A percentile compares a stretch with the other conserved stretches of the same genome.
phyloP scores from a whole-genome alignment of 2,113 vertebrate species.

The Ciconia stormi region DNA sequence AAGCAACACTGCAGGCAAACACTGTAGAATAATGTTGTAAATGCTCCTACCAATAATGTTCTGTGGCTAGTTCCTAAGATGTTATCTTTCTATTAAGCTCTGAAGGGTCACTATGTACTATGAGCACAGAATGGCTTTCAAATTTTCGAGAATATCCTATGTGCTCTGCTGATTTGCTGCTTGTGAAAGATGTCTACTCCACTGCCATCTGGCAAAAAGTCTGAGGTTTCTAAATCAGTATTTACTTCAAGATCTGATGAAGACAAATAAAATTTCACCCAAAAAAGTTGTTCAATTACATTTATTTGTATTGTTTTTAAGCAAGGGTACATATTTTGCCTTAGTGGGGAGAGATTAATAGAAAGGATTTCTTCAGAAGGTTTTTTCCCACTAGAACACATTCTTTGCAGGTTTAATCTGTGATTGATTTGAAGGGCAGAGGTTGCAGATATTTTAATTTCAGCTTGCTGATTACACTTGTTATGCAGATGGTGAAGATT shows the following conservation, averaged over 20 bases:
- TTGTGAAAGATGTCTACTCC: background rate
- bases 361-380: background rate
- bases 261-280: background rate
- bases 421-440: conserved; percentile 51
- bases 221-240: background rate
- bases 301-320: background rate
- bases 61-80: background rate
- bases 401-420: conserved; percentile 16
- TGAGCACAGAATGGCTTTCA: background rate
- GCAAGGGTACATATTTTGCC: background rate
- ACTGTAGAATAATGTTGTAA: background rate
- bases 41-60: background rate
- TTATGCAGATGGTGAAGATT: conserved; percentile 35
- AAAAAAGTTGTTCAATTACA: background rate
- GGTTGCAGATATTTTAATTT: conserved; percentile 62
- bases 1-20: background rate
- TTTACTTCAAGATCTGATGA: background rate
- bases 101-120: background rate
- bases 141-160: background rate
- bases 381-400: background rate
- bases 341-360: background rate
- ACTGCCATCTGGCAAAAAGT: background rate
- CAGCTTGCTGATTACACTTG: conserved; percentile 54
- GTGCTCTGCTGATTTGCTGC: background rate
- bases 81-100: background rate